These are phyloP conservation scores for Heteronetta atricapilla DNA, from an alignment of 2,113 vertebrate species.

Conservation along the genomic window DNA sequence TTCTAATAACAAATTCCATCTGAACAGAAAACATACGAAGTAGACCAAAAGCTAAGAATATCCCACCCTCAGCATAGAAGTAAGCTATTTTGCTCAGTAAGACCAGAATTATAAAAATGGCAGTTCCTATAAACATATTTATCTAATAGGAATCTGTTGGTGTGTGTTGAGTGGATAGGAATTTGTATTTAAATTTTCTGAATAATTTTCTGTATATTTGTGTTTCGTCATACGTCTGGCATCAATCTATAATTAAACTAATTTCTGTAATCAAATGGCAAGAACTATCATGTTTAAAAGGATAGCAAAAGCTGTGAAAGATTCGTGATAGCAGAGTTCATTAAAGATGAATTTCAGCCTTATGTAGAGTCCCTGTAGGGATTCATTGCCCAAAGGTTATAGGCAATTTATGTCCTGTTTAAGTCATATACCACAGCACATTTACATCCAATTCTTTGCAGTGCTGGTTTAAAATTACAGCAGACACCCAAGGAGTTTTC, in stretches of 20 bases:
- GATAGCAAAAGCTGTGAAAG: conserved; percentile 26
- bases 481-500: not conserved
- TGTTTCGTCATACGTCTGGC: not conserved
- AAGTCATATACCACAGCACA: not conserved
- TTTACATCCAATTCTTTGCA: not conserved
- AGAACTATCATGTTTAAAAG: conserved; percentile 52
- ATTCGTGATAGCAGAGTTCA: conserved; percentile 19
- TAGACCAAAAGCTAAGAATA: not conserved
- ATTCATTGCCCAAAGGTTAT: conserved; percentile 1
- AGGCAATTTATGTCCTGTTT: not conserved
- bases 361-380: not conserved
- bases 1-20: not conserved
- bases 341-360: conserved; percentile 18
- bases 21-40: not conserved
- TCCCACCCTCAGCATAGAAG: not conserved
- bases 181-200: conserved; percentile 37
- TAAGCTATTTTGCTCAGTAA: not conserved
- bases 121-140: not conserved
- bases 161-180: not conserved
- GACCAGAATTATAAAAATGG: conserved; percentile 5
- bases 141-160: conserved; percentile 20
- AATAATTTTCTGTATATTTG: not conserved
- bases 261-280: conserved; percentile 49
- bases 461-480: not conserved
- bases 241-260: conserved; percentile 41